Evolutionary conservation across 2,113 vertebrate species (phyloP).

Genomic region (Platycercus adscitus): DNA sequence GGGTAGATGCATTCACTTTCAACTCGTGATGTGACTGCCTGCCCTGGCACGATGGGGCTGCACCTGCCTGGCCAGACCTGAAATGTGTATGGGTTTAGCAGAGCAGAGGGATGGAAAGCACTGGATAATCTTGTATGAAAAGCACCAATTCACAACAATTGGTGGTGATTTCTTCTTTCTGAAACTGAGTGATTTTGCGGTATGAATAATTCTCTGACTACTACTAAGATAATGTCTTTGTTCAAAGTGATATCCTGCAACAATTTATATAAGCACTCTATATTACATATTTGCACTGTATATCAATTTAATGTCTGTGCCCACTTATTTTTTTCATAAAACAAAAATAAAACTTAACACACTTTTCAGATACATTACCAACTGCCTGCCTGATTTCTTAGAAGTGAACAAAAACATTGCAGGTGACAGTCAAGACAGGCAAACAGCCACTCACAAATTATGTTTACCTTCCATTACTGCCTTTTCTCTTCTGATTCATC

Average conservation of each 20-base stretch:
- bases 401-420: not conserved
- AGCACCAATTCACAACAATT: not conserved
- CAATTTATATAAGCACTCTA: slow-evolving; percentile 2
- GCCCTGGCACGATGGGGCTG: not conserved
- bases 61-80: no score
- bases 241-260: not conserved
- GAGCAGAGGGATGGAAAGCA: not conserved
- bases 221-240: not conserved
- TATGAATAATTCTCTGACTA: not conserved
- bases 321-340: not conserved
- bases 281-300: slow-evolving; percentile 5
- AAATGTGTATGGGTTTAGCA: not conserved
- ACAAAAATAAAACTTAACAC: not conserved
- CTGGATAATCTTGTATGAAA: not conserved
- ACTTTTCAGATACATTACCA: not conserved
- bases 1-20: not conserved
- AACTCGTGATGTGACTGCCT: not conserved
- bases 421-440: not conserved
- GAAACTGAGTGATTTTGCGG: not conserved
- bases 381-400: not conserved
- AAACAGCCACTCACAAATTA: not conserved
- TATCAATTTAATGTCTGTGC: not conserved
- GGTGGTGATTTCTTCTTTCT: not conserved
- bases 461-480: not conserved
- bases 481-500: slow-evolving; percentile 31